These are phyloP conservation scores for Atractosteus spatula DNA, from an alignment of 2,113 vertebrate species.

Conservation along the genomic window DNA sequence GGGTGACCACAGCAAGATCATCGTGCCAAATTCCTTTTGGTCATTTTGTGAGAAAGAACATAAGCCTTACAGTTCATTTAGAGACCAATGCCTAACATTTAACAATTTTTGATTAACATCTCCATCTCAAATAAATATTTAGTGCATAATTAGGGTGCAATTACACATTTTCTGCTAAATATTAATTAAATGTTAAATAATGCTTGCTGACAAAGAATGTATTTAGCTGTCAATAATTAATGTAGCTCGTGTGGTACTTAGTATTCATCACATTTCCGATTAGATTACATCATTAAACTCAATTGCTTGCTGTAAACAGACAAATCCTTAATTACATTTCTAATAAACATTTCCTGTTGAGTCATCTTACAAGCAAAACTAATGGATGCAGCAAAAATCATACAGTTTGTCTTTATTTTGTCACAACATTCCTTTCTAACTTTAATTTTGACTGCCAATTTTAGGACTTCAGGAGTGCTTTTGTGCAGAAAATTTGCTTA, in stretches of 20 bases:
- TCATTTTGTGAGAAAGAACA: too few relatives aligned
- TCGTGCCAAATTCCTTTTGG: too few relatives aligned
- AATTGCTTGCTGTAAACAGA: neutral
- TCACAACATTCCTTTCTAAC: too few relatives aligned
- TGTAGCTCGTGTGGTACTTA: neutral
- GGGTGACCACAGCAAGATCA: too few relatives aligned
- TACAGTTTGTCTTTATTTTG: too few relatives aligned
- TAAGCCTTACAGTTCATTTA: too few relatives aligned
- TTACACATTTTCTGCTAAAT: neutral
- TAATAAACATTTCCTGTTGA: slow-evolving; percentile 1
- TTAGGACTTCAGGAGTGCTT: too few relatives aligned
- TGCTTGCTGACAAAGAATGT: slow-evolving; percentile 7
- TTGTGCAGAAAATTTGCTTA: too few relatives aligned
- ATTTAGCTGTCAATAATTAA: slow-evolving; percentile 14
- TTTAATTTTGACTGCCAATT: too few relatives aligned
- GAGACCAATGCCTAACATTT: too few relatives aligned
- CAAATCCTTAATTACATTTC: slow-evolving; percentile 1
- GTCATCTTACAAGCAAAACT: neutral
- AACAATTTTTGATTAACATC: neutral
- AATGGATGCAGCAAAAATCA: too few relatives aligned
- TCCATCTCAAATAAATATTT: neutral
- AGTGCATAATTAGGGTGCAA: neutral
- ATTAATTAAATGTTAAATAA: neutral
- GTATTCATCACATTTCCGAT: neutral
- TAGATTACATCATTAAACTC: neutral